Percentiles rank a stretch among this genome's conserved stretches.
Evolutionary conservation across 2,113 vertebrate genomes (phyloP).

Genomic region (Poecilia latipinna): DNA sequence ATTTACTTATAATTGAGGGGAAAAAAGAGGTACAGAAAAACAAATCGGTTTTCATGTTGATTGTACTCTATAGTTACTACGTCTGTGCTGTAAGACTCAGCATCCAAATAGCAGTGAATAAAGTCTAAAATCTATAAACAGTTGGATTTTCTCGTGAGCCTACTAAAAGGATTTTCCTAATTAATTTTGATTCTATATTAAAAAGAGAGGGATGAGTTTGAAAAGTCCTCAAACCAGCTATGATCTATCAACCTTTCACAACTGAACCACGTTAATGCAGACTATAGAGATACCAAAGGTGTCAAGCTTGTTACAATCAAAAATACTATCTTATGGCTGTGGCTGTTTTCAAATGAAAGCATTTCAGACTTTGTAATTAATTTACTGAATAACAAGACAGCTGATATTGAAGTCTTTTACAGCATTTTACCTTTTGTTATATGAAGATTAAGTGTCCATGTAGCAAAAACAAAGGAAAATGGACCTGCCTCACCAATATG

Average conservation of each 20-base stretch:
- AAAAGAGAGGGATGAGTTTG: not conserved
- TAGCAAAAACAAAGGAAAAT: constrained; percentile 4
- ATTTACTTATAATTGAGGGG: not conserved
- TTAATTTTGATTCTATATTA: too few relatives aligned
- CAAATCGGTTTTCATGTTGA: not conserved
- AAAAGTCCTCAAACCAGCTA: not conserved
- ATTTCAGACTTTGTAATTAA: not conserved
- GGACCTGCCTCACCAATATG: constrained; percentile 25
- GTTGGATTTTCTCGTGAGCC: too few relatives aligned
- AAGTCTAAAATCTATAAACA: too few relatives aligned
- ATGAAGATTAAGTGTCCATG: constrained; percentile 2
- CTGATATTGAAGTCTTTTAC: not conserved
- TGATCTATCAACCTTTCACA: too few relatives aligned
- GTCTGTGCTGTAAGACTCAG: not conserved
- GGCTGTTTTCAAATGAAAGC: not conserved
- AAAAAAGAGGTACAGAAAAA: not conserved
- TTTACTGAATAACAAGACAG: too few relatives aligned
- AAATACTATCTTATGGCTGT: not conserved
- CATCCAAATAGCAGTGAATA: too few relatives aligned
- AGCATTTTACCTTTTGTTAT: not conserved
- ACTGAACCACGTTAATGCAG: not conserved
- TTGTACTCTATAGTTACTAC: not conserved
- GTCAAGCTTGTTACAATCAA: not conserved
- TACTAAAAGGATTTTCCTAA: too few relatives aligned
- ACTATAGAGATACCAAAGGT: not conserved